phyloP scores from a whole-genome alignment of 2,113 vertebrate genomes.

The cattle (Bos taurus) region ARS-UCD2.0 NC_037342.1:6273001-6273500 shows the following conservation, averaged over 20 bases:
- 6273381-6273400: background rate
- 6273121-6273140: background rate
- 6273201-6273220: too few species aligned
- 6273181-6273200: background rate
- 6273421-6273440: background rate
- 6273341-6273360: background rate
- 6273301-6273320: background rate
- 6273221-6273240: background rate
- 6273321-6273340: background rate
- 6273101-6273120: background rate
- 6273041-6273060: background rate
- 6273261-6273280: background rate
- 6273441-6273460: background rate
- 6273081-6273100: background rate
- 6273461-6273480: background rate
- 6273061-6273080: background rate
- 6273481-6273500: background rate
- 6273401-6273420: background rate
- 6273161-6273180: background rate
- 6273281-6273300: background rate
- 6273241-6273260: background rate
- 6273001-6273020: background rate
- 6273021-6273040: background rate
- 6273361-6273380: background rate
- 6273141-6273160: background rate